phyloP scores from a whole-genome alignment of 2,797 vertebrate species.

The Rachycentron canadum region DNA sequence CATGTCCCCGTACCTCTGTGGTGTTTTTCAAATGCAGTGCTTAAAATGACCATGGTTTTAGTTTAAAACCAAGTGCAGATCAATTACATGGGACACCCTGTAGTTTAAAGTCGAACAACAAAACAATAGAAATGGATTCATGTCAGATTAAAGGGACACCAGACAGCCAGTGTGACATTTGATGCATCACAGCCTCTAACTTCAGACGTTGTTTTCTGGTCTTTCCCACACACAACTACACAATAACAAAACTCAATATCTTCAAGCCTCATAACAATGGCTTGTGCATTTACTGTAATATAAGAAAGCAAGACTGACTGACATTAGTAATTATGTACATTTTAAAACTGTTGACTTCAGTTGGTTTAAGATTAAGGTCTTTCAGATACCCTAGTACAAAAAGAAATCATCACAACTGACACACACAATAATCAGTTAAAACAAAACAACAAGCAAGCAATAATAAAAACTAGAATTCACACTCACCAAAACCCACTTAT shows the following conservation, averaged over 20 bases:
- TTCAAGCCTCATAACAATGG: too few relatives aligned
- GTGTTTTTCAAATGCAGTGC: neutral
- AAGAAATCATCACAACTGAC: neutral
- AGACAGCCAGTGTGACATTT: too few relatives aligned
- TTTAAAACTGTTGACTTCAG: neutral
- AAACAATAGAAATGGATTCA: too few relatives aligned
- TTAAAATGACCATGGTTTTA: neutral
- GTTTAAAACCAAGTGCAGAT: too few relatives aligned
- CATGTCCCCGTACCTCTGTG: neutral
- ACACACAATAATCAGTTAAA: neutral
- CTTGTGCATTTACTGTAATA: too few relatives aligned
- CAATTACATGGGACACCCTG: too few relatives aligned
- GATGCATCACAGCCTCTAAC: too few relatives aligned
- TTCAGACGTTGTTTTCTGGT: too few relatives aligned
- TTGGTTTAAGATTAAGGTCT: neutral
- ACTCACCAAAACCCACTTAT: neutral
- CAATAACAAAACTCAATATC: too few relatives aligned
- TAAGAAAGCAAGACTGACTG: neutral
- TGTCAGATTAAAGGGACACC: too few relatives aligned
- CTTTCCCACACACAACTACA: too few relatives aligned
- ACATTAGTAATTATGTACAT: neutral
- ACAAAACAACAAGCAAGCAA: neutral
- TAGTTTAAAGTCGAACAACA: too few relatives aligned
- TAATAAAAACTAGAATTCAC: neutral
- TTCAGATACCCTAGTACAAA: neutral